A percentile compares a stretch with the other conserved stretches of the same genome.
These are phyloP conservation scores for Lamprologus speciosus DNA, from an alignment of 2,113 vertebrate genomes.

Conservation along the genomic window DNA sequence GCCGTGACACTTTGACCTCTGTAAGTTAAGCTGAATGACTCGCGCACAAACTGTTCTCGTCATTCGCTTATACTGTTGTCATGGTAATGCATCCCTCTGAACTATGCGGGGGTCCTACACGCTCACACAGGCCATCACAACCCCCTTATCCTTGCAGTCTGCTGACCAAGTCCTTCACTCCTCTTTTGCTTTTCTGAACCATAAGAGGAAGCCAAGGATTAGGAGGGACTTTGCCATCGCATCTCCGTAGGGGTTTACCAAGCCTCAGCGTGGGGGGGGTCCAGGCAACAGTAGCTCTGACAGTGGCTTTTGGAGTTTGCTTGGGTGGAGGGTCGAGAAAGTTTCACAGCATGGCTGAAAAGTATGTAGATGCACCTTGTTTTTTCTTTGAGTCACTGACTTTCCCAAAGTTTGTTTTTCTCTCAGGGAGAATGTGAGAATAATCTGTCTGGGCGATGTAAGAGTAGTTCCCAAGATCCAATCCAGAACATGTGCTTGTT, in stretches of 20 bases:
- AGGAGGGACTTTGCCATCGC: slow-evolving; percentile 36
- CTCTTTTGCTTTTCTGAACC: slow-evolving; percentile 11
- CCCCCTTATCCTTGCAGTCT: neutral
- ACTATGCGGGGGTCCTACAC: slow-evolving; percentile 49
- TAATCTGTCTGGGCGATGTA: neutral
- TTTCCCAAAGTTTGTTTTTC: neutral
- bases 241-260: slow-evolving; percentile 29
- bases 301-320: neutral
- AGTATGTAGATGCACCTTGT: neutral
- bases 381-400: neutral
- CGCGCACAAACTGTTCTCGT: slow-evolving; percentile 20
- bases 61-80: slow-evolving; percentile 43
- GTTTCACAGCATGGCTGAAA: neutral
- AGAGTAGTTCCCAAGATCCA: slow-evolving; percentile 27
- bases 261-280: neutral
- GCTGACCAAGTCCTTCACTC: slow-evolving; percentile 33
- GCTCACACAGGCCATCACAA: neutral
- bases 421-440: slow-evolving; percentile 25
- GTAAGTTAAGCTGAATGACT: neutral
- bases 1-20: slow-evolving; percentile 40
- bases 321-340: neutral
- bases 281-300: slow-evolving; percentile 14
- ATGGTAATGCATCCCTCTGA: slow-evolving; percentile 55
- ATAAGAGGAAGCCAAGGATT: slow-evolving; percentile 55
- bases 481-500: slow-evolving; percentile 61